Evolutionary conservation across 2,888 invertebrate genomes (phyloP).

Genomic region (Rhabditophanes sp.): DNA sequence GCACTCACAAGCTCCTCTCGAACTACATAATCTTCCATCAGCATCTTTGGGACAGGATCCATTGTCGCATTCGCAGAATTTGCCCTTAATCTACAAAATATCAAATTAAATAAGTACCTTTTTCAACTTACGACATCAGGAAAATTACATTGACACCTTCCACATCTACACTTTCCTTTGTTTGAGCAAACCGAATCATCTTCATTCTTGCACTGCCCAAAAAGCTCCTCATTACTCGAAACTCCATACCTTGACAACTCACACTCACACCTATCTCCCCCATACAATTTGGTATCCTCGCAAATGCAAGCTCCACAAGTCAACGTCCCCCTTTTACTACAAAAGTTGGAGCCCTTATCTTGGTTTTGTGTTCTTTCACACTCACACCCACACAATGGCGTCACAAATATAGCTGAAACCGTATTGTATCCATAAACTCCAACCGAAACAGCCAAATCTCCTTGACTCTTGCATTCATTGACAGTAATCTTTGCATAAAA

Average conservation of each 20-base stretch:
- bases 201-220: slow-evolving; percentile 26
- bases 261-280: slow-evolving; percentile 44
- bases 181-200: slow-evolving; percentile 20
- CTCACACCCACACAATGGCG: slow-evolving; percentile 40
- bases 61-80: slow-evolving; percentile 39
- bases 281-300: slow-evolving; percentile 14
- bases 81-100: slow-evolving; percentile 18
- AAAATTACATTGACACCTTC: slow-evolving; percentile 27
- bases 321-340: slow-evolving; percentile 27
- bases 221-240: slow-evolving; percentile 16
- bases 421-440: slow-evolving; percentile 34
- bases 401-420: slow-evolving; percentile 15
- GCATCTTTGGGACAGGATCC: slow-evolving; percentile 21
- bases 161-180: slow-evolving; percentile 32
- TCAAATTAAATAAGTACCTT: background rate
- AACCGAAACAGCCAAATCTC: slow-evolving; percentile 31
- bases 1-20: slow-evolving; percentile 32
- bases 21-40: slow-evolving; percentile 25
- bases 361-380: slow-evolving; percentile 33
- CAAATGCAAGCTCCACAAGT: slow-evolving; percentile 32
- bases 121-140: too few relatives aligned
- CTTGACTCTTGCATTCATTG: slow-evolving; percentile 21
- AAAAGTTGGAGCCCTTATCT: slow-evolving; percentile 5
- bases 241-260: slow-evolving; percentile 25
- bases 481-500: slow-evolving; percentile 23